A percentile compares a stretch with the other conserved stretches of the same genome.
These are phyloP conservation scores for Cinclus mexicanus DNA, from an alignment of 2,113 vertebrate species.

Conservation along the genomic window DNA sequence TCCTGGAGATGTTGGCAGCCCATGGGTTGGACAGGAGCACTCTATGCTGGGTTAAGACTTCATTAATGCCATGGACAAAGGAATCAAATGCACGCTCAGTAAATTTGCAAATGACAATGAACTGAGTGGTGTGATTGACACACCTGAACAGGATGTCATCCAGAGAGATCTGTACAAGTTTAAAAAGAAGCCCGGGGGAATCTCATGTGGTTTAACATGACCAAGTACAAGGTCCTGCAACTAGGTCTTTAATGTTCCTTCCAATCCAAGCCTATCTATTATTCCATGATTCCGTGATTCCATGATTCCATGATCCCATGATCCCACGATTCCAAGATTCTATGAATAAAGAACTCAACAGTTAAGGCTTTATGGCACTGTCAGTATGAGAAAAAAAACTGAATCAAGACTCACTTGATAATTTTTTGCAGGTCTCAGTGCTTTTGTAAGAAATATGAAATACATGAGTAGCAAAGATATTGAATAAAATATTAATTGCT, in stretches of 20 bases:
- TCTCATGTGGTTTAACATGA: background rate
- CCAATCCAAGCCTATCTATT: background rate
- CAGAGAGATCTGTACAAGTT: background rate
- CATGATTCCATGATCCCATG: background rate
- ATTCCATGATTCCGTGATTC: background rate
- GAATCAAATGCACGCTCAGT: accelerated
- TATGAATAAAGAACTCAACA: background rate
- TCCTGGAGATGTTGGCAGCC: no score
- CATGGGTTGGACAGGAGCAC: no score
- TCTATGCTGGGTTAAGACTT: background rate
- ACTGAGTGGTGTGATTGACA: background rate
- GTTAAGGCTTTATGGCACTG: background rate
- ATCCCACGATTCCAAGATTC: background rate
- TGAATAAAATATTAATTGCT: background rate
- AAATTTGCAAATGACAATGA: background rate
- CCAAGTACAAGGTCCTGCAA: no score
- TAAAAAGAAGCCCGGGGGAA: background rate
- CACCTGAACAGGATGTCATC: background rate
- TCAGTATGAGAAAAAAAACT: background rate
- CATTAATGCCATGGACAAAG: background rate
- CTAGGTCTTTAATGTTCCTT: background rate
- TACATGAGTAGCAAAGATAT: background rate
- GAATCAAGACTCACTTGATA: background rate
- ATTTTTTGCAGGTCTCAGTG: background rate
- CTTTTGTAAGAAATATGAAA: background rate